phyloP scores from a whole-genome alignment of 2,888 invertebrate species.

The Limnephilus lunatus region DNA sequence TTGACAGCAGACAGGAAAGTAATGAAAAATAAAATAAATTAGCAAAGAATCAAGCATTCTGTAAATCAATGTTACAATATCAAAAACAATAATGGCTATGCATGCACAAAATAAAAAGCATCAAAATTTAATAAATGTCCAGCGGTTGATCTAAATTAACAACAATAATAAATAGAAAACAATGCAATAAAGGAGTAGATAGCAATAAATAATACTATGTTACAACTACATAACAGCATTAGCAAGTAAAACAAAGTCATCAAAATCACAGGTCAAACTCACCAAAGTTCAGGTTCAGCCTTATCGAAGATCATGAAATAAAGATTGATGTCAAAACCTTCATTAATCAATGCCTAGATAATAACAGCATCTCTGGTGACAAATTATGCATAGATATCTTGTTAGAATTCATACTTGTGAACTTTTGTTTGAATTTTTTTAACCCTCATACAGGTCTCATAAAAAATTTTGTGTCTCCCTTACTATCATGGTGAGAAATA shows the following conservation, averaged over 20 bases:
- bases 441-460: too few species aligned
- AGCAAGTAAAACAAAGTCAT: neutral
- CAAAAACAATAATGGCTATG: neutral
- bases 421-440: neutral
- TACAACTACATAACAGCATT: neutral
- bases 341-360: neutral
- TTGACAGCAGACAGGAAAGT: neutral
- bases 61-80: neutral
- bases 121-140: neutral
- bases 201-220: neutral
- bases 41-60: conserved; percentile 15
- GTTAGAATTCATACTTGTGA: neutral
- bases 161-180: neutral
- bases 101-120: neutral
- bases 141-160: neutral
- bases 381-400: neutral
- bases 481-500: too few species aligned
- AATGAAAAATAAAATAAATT: conserved; percentile 25
- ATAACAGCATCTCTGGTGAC: neutral
- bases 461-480: too few species aligned
- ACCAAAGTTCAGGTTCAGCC: neutral
- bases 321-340: neutral
- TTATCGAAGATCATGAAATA: neutral
- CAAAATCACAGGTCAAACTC: neutral
- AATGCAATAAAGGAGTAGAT: neutral